phyloP scores from a whole-genome alignment of 2,113 vertebrate species.

The Ammospiza nelsoni region DNA sequence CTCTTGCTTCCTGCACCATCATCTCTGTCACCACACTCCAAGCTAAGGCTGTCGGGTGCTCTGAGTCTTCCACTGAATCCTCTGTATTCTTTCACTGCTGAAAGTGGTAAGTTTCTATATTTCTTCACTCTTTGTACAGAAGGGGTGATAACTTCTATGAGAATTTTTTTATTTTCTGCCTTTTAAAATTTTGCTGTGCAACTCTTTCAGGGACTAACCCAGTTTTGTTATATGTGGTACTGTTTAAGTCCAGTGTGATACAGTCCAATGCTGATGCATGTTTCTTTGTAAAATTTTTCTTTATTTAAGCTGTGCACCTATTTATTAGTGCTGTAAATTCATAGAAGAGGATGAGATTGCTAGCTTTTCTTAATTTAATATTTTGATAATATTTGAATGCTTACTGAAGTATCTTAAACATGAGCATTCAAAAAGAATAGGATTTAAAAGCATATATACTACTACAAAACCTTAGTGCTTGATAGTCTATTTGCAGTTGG shows the following conservation, averaged over 20 bases:
- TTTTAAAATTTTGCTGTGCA: background rate
- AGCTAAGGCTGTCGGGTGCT: conserved; percentile 72
- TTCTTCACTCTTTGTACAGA: background rate
- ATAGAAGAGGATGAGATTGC: background rate
- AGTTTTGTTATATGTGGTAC: background rate
- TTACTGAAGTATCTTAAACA: background rate
- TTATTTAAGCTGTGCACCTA: background rate
- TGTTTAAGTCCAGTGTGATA: background rate
- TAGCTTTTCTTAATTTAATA: background rate
- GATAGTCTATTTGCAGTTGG: background rate
- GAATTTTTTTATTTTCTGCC: background rate
- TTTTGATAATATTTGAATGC: background rate
- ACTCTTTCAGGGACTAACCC: background rate
- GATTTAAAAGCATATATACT: background rate
- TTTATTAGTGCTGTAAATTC: background rate
- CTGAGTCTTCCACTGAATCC: conserved; percentile 72
- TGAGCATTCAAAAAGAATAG: background rate
- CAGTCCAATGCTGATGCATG: background rate
- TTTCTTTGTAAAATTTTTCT: background rate
- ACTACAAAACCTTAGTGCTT: background rate
- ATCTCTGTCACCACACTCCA: conserved; percentile 81
- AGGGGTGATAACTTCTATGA: background rate
- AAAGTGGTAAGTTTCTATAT: conserved; percentile 75
- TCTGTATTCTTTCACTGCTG: conserved; percentile 70
- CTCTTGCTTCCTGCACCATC: conserved; percentile 81